phyloP scores from a whole-genome alignment of 2,113 vertebrate genomes.

The Pelecanus crispus region DNA sequence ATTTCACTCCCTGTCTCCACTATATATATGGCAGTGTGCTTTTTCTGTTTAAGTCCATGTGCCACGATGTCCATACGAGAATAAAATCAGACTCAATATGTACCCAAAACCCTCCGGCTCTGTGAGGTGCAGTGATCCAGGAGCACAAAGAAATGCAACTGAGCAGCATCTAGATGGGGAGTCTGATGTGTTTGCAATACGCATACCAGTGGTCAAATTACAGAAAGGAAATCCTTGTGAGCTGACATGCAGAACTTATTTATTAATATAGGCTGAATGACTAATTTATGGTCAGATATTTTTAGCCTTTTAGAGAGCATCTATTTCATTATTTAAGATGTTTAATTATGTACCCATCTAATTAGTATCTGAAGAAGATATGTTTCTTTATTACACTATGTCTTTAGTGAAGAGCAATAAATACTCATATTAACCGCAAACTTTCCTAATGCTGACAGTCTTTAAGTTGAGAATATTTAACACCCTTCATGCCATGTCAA shows the following conservation, averaged over 20 bases:
- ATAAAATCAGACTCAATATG: background rate
- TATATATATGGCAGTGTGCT: fast-evolving
- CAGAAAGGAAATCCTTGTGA: conserved; percentile 20
- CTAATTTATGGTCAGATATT: conserved; percentile 73
- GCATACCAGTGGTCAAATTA: background rate
- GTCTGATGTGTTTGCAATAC: background rate
- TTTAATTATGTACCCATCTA: conserved; percentile 67
- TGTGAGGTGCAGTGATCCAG: background rate
- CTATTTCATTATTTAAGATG: conserved; percentile 69
- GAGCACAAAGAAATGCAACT: background rate
- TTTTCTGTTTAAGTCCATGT: background rate
- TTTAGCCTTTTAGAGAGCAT: conserved; percentile 52
- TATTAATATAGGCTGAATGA: conserved; percentile 72
- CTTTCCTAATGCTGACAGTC: background rate
- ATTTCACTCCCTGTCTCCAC: background rate
- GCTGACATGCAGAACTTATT: conserved; percentile 41
- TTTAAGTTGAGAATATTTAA: background rate
- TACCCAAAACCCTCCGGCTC: background rate
- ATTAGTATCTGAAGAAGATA: conserved; percentile 68
- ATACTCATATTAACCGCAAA: background rate
- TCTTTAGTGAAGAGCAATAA: conserved; percentile 7
- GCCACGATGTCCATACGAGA: background rate
- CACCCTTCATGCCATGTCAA: background rate
- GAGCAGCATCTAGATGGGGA: background rate
- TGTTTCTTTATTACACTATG: conserved; percentile 38